These are phyloP conservation scores for Megastigmus dorsalis DNA, from an alignment of 2,888 invertebrate species.

Conservation along the genomic window DNA sequence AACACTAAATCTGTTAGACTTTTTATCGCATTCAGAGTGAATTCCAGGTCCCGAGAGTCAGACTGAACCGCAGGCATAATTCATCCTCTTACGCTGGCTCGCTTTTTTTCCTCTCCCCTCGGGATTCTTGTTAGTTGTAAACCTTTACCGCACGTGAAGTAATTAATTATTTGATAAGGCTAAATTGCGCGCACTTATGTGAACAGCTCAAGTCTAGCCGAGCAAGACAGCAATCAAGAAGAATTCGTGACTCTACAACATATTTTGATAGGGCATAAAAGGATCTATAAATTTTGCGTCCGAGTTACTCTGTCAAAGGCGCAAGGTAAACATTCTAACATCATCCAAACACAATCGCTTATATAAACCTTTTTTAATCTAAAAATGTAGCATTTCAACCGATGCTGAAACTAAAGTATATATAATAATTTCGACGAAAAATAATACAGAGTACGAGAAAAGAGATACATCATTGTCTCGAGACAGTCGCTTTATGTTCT, in stretches of 20 bases:
- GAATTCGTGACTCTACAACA: constrained; percentile 23
- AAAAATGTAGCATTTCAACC: too few relatives aligned
- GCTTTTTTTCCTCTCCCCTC: neutral
- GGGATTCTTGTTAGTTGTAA: neutral
- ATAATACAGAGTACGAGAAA: too few relatives aligned
- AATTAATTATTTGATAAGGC: constrained; percentile 36
- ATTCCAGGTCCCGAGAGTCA: neutral
- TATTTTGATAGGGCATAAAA: constrained; percentile 32
- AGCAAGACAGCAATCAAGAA: constrained; percentile 4
- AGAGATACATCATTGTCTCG: too few relatives aligned
- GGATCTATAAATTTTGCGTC: constrained; percentile 24
- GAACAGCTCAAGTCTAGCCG: neutral
- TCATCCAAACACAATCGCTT: too few relatives aligned
- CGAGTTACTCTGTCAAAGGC: neutral
- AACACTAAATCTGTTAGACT: too few relatives aligned
- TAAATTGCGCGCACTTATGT: neutral
- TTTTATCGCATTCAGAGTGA: neutral
- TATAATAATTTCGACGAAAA: too few relatives aligned
- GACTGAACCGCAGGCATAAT: neutral
- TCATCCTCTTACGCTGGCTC: neutral
- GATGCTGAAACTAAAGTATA: too few relatives aligned
- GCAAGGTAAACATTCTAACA: neutral
- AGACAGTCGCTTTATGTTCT: too few relatives aligned
- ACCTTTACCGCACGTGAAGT: neutral
- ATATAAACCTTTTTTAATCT: too few relatives aligned